Base-by-base conservation (phyloP, 2,113 vertebrate species). In the Peromyscus californicus region DNA sequence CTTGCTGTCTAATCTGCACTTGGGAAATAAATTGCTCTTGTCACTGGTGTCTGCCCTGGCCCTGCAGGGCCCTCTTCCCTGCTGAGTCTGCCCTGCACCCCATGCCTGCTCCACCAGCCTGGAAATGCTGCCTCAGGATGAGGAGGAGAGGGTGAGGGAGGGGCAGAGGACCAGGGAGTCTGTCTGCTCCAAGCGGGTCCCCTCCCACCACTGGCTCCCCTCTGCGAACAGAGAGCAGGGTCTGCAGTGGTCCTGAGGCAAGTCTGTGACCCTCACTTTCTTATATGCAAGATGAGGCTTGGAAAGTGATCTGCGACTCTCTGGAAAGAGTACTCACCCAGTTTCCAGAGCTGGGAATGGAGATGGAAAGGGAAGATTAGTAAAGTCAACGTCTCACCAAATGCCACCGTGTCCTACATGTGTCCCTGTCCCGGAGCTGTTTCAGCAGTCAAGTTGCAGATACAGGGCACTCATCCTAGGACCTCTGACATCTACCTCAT, bases 21-120 rank as follows among this genome's bases (percentile, higher is more conserved):
- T 63, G 39, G 94, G 89, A 98, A 98, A 98, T 96, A 97, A 98
- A 98, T 98, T 90, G 93, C 95, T 96, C 98, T 94, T 96, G 96
- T 98, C 98, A 95, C 63, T 93, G 95, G 91, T 92, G 96, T 98
- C 98, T 96, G 94, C 94, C 95, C 94, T 17, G 4, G 96, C 96
- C 85, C 97, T 67, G 96, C 96, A 96, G 96, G 96, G 45, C 89
- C 88, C 83, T 93, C 91, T 91, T 96, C 89, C 95, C 94, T 57
- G 94, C 97, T 84, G 94, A 97, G 91, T 24, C 91, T 75, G 69
- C 84, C 45, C 90, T 96, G 83, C 83, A n/a, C 87, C 86, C 92
- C 70, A 29, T 11, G 80, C 79, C 83, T 67, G 29, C 69, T 75
- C 82, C 70, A 61, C 95, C 95, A 72, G 94, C 86, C 90, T 90